These are phyloP conservation scores for Naja naja DNA, from an alignment of 2,113 vertebrate species.

Conservation along the genomic window DNA sequence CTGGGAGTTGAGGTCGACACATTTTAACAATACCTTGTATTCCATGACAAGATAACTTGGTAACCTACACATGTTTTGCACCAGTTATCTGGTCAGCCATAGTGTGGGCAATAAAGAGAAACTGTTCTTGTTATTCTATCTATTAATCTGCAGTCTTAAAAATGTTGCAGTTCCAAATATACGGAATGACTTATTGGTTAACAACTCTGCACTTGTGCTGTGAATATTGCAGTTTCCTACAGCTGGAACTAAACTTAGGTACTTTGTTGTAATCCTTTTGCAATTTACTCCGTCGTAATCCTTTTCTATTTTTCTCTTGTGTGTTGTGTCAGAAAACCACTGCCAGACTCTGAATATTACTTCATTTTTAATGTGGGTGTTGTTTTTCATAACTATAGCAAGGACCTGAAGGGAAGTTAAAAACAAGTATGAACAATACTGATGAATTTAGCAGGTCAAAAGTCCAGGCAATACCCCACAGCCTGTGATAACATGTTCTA, in stretches of 20 bases:
- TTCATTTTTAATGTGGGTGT: not conserved
- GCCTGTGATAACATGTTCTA: slow-evolving; percentile 19
- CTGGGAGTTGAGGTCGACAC: not conserved
- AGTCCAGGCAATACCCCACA: not conserved
- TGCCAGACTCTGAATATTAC: not conserved
- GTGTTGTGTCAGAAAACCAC: not conserved
- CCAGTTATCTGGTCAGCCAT: not conserved
- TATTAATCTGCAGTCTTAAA: not conserved
- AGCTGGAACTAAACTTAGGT: not conserved
- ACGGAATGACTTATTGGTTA: not conserved
- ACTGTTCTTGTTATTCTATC: not conserved
- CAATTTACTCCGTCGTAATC: not conserved
- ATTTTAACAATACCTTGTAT: not conserved
- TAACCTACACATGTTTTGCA: not conserved
- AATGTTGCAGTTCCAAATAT: not conserved
- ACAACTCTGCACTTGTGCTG: not conserved
- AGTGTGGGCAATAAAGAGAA: not conserved
- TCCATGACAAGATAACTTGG: not conserved
- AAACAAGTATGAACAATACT: not conserved
- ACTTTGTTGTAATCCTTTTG: not conserved
- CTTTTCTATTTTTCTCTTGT: not conserved
- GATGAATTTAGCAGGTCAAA: not conserved
- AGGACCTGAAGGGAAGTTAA: not conserved
- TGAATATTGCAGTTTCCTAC: not conserved
- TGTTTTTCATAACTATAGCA: not conserved